Evolutionary conservation across 1,140 invertebrate species (phyloP), one percentile per base, ranked within the genome.

Genomic region (Micrasema longulum): DNA sequence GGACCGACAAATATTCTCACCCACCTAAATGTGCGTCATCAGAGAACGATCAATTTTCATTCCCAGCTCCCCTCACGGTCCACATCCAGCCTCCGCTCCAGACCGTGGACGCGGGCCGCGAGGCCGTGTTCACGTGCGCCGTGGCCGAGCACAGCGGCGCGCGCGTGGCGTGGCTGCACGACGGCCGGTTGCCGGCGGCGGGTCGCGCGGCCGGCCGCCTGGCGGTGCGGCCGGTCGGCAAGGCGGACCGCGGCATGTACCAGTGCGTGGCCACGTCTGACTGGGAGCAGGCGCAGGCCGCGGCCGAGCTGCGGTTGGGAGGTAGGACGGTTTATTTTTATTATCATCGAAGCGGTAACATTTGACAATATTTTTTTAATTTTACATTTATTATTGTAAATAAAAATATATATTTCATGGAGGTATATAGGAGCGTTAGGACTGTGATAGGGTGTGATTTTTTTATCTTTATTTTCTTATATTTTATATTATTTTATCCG

Each of bases 201-300:
- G 16, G 18, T 14, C 66, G 55, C 7, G 66, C 55, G 2, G 41
- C 65, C 6, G 78, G 86, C 45, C 81, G 85, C 52, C 77, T 93
- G 68, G 87, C 87, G 76, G 89, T 96, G 75, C 87, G 88, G 22
- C 87, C 90, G 11, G 87, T 95, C 12, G 89, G 90, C 22, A 89
- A 91, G 72, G 89, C 92, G 55, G 94, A 96, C 80, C 88, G 91
- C 70, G 95, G 95, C 2, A 92, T 95, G 87, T 97, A 96, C 83
- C 95, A 96, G 76, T 98, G 96, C 80, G 92, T 95, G 72, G 94
- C 92, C 2, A 91, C 89, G 74, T 94, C 95, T 76, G 91, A 94
- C 69, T 92, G 91, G 80, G 93, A 95, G 78, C 93, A 95, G 84
- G 92, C 91, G 18, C 92, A 95, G 79, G 92, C 93, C 0, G 91